Conservation (phyloP, 2,113 vertebrate species). For the Phyllostomus discolor region DNA sequence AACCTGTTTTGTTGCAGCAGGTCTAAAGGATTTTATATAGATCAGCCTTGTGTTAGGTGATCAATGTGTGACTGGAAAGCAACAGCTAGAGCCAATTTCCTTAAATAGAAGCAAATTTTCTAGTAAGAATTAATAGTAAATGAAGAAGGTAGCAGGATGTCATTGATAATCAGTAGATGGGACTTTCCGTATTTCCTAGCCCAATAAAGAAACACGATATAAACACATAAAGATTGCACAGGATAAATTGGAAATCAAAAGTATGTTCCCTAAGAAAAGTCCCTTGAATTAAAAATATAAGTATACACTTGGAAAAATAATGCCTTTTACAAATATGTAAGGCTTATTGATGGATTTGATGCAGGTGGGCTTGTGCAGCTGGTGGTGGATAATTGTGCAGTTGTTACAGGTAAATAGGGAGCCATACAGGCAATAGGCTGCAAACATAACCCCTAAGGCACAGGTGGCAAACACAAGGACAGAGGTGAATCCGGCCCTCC, state of each 20-base stretch:
- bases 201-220: neutral
- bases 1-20: neutral
- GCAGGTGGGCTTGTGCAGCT: neutral
- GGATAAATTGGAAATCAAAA: neutral
- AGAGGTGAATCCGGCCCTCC: no score
- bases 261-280: neutral
- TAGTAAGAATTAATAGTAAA: neutral
- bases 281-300: neutral
- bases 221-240: neutral
- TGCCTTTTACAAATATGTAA: neutral
- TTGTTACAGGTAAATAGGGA: neutral
- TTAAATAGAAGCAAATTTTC: neutral
- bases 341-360: neutral
- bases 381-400: neutral
- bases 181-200: neutral
- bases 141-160: neutral
- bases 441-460: neutral
- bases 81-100: neutral
- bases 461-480: no score
- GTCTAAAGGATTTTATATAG: neutral
- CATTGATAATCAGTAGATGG: neutral
- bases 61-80: neutral
- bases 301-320: neutral
- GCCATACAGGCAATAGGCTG: fast-evolving
- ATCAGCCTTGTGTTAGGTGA: neutral